Percentiles rank a stretch among this genome's conserved stretches.
Conservation (phyloP, 2,888 invertebrate species). For the Eupithecia subumbrata region DNA sequence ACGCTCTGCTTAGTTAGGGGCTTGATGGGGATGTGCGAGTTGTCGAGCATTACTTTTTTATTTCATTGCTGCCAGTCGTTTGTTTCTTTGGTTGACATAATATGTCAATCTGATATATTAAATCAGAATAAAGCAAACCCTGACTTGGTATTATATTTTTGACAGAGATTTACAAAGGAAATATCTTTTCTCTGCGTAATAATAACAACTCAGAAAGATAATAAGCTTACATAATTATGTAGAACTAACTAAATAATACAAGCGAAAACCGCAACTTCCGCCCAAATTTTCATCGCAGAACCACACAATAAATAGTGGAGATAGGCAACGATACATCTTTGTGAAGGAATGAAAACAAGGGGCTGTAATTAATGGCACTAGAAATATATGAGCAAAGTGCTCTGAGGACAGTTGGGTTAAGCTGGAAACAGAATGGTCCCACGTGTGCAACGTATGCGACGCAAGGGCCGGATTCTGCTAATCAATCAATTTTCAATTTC, state of each 20-base stretch:
- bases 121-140: not conserved
- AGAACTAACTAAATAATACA: not conserved
- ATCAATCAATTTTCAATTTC: too few species aligned
- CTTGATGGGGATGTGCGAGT: too few species aligned
- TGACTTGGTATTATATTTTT: not conserved
- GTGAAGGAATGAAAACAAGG: conserved; percentile 39
- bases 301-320: conserved; percentile 29
- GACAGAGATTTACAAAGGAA: not conserved
- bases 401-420: conserved; percentile 10
- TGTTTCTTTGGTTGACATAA: too few species aligned
- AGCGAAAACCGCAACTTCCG: conserved; percentile 8
- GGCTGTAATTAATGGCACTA: conserved; percentile 31
- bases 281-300: conserved; percentile 19
- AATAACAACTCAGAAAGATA: not conserved
- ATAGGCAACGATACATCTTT: conserved; percentile 36
- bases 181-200: not conserved
- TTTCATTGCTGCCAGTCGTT: too few species aligned
- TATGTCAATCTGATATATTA: too few species aligned
- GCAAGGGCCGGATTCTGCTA: too few species aligned
- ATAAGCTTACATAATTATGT: not conserved
- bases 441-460: not conserved
- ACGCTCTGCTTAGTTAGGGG: not conserved
- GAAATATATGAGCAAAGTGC: conserved; percentile 29
- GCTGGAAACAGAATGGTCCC: not conserved
- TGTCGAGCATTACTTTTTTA: too few species aligned